A percentile compares a stretch with the other conserved stretches of the same genome.
Conservation (phyloP, 2,797 vertebrate genomes). For the Glyptemys insculpta region DNA sequence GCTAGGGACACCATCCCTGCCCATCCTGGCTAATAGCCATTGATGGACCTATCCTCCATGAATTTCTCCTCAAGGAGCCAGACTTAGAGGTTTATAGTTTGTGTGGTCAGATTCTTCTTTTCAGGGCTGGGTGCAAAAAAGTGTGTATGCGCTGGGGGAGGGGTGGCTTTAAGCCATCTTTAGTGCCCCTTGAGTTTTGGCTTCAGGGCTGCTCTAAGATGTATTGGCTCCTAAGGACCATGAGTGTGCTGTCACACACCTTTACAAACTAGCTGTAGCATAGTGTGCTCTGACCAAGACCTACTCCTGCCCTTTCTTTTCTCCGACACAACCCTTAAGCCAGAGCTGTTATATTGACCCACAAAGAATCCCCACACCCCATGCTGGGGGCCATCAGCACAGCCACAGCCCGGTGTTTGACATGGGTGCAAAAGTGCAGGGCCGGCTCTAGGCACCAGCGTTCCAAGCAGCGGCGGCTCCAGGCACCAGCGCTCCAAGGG, state of each 20-base stretch:
- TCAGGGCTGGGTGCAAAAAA: not conserved
- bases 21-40: too few relatives aligned
- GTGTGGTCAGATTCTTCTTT: not conserved
- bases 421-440: not conserved
- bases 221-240: not conserved
- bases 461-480: too few relatives aligned
- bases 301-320: not conserved
- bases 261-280: not conserved
- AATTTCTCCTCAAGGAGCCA: accelerated
- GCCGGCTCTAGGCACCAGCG: too few relatives aligned
- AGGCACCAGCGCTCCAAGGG: too few relatives aligned
- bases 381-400: not conserved
- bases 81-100: accelerated
- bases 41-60: too few relatives aligned
- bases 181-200: not conserved
- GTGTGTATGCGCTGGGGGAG: not conserved
- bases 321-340: not conserved
- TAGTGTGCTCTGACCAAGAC: not conserved
- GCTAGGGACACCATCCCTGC: too few relatives aligned
- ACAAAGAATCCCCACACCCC: not conserved
- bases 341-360: not conserved
- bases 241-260: not conserved
- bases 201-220: not conserved
- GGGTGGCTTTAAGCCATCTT: not conserved
- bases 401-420: not conserved